Percentiles rank a stretch among this genome's conserved stretches.
These are phyloP conservation scores for Hephaestus fuliginosus DNA, from an alignment of 2,797 vertebrate species.

Conservation along the genomic window DNA sequence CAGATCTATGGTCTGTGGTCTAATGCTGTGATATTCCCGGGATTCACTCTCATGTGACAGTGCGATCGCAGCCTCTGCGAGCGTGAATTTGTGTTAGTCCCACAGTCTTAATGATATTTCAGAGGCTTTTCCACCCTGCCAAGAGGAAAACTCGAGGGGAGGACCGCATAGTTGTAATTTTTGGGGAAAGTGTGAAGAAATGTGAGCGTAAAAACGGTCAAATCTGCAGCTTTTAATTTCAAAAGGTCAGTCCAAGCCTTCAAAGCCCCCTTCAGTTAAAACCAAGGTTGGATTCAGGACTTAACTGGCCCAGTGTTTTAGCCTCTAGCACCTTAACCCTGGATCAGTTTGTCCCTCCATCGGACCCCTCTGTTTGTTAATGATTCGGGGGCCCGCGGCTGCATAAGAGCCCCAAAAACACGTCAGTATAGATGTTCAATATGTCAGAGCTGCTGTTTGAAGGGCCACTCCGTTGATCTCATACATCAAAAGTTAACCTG, in stretches of 20 bases:
- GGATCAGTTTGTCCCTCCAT: neutral
- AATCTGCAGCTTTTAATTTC: constrained; percentile 9
- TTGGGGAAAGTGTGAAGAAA: neutral
- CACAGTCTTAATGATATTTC: neutral
- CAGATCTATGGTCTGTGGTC: constrained; percentile 19
- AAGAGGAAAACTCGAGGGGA: constrained; percentile 10
- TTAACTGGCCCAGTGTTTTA: neutral
- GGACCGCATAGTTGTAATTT: constrained; percentile 10
- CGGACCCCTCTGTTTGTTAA: too few relatives aligned
- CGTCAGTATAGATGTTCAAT: neutral
- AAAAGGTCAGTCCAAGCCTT: constrained; percentile 35
- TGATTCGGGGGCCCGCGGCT: too few relatives aligned
- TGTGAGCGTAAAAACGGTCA: neutral
- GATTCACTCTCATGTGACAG: constrained; percentile 6
- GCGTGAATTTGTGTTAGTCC: constrained; percentile 14
- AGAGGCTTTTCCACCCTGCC: constrained; percentile 16
- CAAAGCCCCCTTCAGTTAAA: constrained; percentile 17
- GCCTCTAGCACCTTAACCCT: neutral
- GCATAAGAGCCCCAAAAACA: neutral
- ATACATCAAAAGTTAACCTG: neutral
- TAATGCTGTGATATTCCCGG: constrained; percentile 33
- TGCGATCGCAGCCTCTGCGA: neutral
- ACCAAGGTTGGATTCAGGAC: neutral
- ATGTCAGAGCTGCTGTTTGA: neutral
- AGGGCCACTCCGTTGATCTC: neutral